Evolutionary conservation across 1,140 invertebrate species (phyloP).

Genomic region (Rhizoglyphus robini): DNA sequence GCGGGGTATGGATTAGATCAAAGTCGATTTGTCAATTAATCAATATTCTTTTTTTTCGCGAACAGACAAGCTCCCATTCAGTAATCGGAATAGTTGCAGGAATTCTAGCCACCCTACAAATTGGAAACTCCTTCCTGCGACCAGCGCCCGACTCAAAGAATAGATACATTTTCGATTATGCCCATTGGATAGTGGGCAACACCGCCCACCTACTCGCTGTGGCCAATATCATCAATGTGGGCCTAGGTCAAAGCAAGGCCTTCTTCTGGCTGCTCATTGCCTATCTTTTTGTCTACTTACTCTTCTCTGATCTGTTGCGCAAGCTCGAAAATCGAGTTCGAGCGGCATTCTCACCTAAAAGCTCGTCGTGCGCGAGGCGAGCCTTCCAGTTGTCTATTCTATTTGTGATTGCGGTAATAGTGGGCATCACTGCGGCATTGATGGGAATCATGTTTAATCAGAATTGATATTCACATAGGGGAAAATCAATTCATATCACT

Average conservation of each 20-base stretch:
- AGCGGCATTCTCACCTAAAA: not conserved
- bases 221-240: not conserved
- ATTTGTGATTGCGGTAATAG: no score
- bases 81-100: not conserved
- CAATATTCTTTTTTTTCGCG: not conserved
- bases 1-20: not conserved
- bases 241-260: not conserved
- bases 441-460: no score
- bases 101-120: slow-evolving; percentile 3
- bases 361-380: no score
- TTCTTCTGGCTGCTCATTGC: not conserved
- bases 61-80: not conserved
- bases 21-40: not conserved
- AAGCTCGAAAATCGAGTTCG: not conserved
- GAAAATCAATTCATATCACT: no score
- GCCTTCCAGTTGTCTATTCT: no score
- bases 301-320: not conserved
- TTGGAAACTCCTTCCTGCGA: not conserved
- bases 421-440: no score
- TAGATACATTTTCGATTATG: slow-evolving; percentile 9
- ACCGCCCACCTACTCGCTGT: not conserved
- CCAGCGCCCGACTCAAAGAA: not conserved
- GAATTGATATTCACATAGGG: no score
- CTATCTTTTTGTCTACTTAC: slow-evolving; percentile 1
- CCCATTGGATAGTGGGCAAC: slow-evolving; percentile 13